phyloP scores from a whole-genome alignment of 2,888 invertebrate species.

The Rhogogaster chlorosoma region DNA sequence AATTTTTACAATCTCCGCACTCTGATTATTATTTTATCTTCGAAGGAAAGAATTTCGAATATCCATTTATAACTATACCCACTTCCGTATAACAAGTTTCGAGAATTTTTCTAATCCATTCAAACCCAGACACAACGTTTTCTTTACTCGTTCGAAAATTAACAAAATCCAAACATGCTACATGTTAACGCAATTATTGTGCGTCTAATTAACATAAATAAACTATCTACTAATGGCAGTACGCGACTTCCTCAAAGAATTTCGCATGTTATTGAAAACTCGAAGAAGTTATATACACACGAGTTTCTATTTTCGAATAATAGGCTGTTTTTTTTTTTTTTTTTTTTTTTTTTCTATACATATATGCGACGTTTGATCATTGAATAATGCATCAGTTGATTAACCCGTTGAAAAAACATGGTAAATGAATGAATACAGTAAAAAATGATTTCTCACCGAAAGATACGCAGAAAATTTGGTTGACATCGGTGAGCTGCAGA shows the following conservation, averaged over 20 bases:
- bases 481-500: slow-evolving; percentile 7
- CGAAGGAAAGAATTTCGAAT: not conserved
- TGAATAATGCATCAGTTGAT: no score
- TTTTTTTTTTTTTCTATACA: not conserved
- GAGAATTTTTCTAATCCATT: not conserved
- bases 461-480: not conserved
- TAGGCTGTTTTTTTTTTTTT: not conserved
- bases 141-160: not conserved
- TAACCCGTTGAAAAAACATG: not conserved
- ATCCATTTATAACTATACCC: not conserved
- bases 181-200: not conserved
- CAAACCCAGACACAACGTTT: not conserved
- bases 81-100: not conserved
- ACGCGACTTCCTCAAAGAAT: not conserved
- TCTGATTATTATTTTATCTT: not conserved
- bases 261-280: slow-evolving; percentile 18
- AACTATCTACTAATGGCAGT: slow-evolving; percentile 1
- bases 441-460: slow-evolving; percentile 2
- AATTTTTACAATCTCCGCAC: not conserved
- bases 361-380: no score
- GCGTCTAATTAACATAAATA: slow-evolving; percentile 7
- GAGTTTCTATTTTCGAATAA: not conserved
- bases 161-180: not conserved
- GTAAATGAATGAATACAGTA: not conserved
- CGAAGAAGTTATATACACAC: not conserved